Percentiles rank a stretch among this genome's conserved stretches.
Conservation (phyloP, 1,140 invertebrate genomes). For the Diplogasteroides magnus region DNA sequence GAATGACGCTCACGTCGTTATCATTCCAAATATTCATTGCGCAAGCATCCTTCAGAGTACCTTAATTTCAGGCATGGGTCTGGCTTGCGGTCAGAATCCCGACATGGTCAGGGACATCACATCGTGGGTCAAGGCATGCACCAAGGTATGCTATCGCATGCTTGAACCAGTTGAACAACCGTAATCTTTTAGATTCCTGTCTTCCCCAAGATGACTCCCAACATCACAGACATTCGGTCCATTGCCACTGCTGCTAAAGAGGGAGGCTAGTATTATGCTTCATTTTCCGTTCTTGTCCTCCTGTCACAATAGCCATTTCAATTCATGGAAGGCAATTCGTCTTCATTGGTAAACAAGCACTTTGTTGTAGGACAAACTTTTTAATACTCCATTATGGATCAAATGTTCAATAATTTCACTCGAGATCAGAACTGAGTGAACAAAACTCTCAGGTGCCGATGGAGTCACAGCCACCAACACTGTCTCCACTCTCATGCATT, state of each 20-base stretch:
- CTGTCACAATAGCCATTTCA: too few relatives aligned
- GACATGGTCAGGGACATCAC: constrained; percentile 81
- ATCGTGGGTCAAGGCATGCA: constrained; percentile 69
- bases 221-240: constrained; percentile 83
- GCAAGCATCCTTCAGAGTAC: too few relatives aligned
- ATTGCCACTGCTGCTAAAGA: constrained; percentile 84
- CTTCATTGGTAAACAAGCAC: too few relatives aligned
- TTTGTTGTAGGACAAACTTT: too few relatives aligned
- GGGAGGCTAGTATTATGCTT: too few relatives aligned
- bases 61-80: constrained; percentile 77
- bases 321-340: too few relatives aligned
- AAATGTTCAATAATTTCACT: neutral
- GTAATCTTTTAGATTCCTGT: constrained; percentile 74
- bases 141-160: constrained; percentile 44
- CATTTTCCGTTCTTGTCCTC: too few relatives aligned
- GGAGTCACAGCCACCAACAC: constrained; percentile 97
- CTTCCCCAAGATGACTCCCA: constrained; percentile 94
- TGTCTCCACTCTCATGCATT: constrained; percentile 81
- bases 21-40: too few relatives aligned
- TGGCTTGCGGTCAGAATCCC: constrained; percentile 91
- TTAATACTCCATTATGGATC: too few relatives aligned
- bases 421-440: neutral
- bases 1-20: too few relatives aligned
- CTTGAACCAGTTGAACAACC: neutral
- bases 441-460: constrained; percentile 63